These are phyloP conservation scores for Rhagophthalmus giganteus DNA, from an alignment of 2,888 invertebrate species.

Conservation along the genomic window DNA sequence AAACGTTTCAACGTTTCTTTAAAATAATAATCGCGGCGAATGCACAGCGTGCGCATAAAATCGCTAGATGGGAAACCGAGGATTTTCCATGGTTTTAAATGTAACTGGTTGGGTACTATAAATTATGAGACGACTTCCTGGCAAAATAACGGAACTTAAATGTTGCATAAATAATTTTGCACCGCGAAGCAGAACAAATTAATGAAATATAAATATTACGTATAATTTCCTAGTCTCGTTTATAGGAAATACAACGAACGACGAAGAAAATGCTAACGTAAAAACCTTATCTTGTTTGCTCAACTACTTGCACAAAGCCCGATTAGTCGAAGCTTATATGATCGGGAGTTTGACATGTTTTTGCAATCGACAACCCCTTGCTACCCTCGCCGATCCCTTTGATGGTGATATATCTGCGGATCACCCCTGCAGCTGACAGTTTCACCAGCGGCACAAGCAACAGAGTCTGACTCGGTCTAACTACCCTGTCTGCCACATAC, in stretches of 20 bases:
- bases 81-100: conserved; percentile 41
- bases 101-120: conserved; percentile 39
- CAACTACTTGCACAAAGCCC: conserved; percentile 37
- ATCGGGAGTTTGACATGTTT: conserved; percentile 36
- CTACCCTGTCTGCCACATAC: conserved; percentile 37
- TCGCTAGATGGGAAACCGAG: conserved; percentile 42
- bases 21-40: conserved; percentile 36
- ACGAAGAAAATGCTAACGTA: conserved; percentile 29
- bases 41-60: conserved; percentile 40
- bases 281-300: conserved; percentile 39
- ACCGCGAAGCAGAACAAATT: conserved; percentile 43
- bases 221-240: conserved; percentile 28
- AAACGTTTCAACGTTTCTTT: conserved; percentile 18
- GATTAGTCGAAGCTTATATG: conserved; percentile 37
- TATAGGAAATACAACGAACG: conserved; percentile 30
- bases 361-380: conserved; percentile 33
- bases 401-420: conserved; percentile 29
- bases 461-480: conserved; percentile 29
- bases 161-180: conserved; percentile 47
- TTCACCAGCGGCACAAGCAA: conserved; percentile 25
- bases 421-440: conserved; percentile 32
- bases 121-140: conserved; percentile 46
- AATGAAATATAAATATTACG: conserved; percentile 48
- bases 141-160: conserved; percentile 49
- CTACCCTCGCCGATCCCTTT: conserved; percentile 21